Conservation (phyloP, 2,113 vertebrate species). For the Otus sunia region DNA sequence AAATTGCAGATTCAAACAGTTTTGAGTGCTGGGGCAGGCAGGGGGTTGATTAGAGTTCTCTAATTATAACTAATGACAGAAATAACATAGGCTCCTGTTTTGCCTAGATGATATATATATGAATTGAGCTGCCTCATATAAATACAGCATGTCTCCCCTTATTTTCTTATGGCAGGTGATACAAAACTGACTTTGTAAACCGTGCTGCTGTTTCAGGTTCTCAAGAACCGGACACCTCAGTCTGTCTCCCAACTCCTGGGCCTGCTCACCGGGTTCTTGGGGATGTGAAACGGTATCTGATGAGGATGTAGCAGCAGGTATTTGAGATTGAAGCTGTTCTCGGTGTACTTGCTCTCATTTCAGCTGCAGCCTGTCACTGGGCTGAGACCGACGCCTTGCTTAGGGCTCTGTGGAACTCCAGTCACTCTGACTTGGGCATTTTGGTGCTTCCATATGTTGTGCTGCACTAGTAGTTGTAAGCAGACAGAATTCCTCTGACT, state of each 20-base stretch:
- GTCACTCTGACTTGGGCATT: neutral
- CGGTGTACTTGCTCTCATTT: accelerated
- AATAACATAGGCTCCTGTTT: slow-evolving; percentile 50
- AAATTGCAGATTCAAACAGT: slow-evolving; percentile 56
- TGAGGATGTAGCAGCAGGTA: neutral
- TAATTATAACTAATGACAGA: slow-evolving; percentile 68
- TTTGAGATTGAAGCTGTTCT: neutral
- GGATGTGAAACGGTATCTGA: accelerated
- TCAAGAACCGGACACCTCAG: neutral
- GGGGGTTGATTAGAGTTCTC: slow-evolving; percentile 65
- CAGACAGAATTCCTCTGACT: neutral
- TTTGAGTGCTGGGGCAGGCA: slow-evolving; percentile 48
- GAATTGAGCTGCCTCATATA: neutral
- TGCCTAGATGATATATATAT: neutral
- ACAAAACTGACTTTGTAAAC: neutral
- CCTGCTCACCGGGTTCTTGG: accelerated
- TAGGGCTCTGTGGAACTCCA: neutral
- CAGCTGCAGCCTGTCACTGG: neutral
- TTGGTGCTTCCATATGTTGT: neutral
- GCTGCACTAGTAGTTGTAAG: neutral
- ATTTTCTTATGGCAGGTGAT: neutral
- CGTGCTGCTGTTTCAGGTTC: neutral
- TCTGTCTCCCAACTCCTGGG: too few species aligned
- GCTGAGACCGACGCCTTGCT: accelerated
- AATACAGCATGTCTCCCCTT: neutral